These are phyloP conservation scores for Anthopleura xanthogrammica DNA, from an alignment of 92 coral and sea anemone species.

Conservation along the genomic window DNA sequence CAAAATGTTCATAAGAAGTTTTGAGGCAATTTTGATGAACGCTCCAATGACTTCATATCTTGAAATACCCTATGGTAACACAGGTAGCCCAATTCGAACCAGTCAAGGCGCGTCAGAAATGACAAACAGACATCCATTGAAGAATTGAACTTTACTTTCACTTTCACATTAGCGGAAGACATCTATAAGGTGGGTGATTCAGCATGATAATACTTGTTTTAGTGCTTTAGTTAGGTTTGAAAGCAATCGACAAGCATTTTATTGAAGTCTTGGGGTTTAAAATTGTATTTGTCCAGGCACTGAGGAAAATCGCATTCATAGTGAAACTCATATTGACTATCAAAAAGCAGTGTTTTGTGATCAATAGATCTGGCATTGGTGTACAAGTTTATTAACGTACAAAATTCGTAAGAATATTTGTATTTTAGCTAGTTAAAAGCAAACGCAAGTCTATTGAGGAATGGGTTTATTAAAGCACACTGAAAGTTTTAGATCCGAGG, in stretches of 20 bases:
- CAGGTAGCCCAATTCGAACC: conserved; percentile 1
- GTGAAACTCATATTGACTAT: too few species aligned
- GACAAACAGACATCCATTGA: background rate
- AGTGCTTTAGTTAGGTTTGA: background rate
- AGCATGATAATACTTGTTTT: background rate
- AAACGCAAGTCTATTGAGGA: background rate
- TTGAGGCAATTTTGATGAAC: background rate
- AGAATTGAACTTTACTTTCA: background rate
- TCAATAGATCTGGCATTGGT: background rate
- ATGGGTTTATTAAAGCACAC: too few species aligned
- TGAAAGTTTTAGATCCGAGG: too few species aligned
- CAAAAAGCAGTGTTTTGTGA: background rate
- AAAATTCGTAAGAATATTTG: too few species aligned
- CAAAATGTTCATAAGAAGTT: background rate
- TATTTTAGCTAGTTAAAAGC: background rate
- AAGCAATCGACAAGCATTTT: background rate
- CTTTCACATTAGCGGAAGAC: background rate
- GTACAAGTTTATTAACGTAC: background rate
- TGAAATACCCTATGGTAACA: background rate
- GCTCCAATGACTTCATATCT: background rate
- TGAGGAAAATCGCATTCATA: too few species aligned
- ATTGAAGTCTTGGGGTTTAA: background rate
- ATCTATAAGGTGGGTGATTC: background rate
- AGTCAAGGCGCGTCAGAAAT: background rate
- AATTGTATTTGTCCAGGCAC: too few species aligned